These are phyloP conservation scores for Typhlomys cinereus DNA, from an alignment of 2,113 vertebrate genomes.

Conservation along the genomic window DNA sequence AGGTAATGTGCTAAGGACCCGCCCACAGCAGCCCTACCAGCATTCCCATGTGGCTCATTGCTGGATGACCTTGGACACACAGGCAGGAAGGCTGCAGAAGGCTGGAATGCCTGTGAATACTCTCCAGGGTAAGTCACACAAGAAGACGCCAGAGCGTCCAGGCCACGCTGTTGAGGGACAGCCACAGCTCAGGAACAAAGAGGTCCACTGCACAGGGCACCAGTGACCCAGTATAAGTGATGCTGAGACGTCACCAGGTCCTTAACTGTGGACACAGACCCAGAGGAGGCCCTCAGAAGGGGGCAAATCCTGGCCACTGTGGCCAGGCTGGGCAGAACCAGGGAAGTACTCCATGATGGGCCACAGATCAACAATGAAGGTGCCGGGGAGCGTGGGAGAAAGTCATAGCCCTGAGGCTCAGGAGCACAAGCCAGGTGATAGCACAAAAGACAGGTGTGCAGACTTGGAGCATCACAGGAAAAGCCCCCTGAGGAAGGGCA, in stretches of 20 bases:
- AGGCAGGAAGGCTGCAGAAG: not conserved
- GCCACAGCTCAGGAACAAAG: not conserved
- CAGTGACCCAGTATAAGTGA: not conserved
- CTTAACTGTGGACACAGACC: not conserved
- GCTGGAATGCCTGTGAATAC: not conserved
- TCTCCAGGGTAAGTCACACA: not conserved
- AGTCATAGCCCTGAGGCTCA: not conserved
- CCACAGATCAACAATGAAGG: not conserved
- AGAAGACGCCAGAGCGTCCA: not conserved
- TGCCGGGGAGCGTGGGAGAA: not conserved
- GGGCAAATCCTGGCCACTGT: not conserved
- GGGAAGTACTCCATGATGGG: not conserved
- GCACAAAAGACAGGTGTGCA: not conserved
- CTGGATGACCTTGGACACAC: not conserved
- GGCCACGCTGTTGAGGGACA: rapidly evolving
- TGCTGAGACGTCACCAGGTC: too few relatives aligned
- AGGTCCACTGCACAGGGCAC: not conserved
- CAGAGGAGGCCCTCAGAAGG: not conserved
- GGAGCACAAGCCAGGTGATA: not conserved
- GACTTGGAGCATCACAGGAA: not conserved
- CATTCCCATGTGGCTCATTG: rapidly evolving
- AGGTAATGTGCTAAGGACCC: too few relatives aligned
- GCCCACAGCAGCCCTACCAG: not conserved
- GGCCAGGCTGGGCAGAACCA: too few relatives aligned
- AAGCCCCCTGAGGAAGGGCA: too few relatives aligned